phyloP scores from a whole-genome alignment of 2,113 vertebrate genomes.

The Onychorhynchus coronatus region DNA sequence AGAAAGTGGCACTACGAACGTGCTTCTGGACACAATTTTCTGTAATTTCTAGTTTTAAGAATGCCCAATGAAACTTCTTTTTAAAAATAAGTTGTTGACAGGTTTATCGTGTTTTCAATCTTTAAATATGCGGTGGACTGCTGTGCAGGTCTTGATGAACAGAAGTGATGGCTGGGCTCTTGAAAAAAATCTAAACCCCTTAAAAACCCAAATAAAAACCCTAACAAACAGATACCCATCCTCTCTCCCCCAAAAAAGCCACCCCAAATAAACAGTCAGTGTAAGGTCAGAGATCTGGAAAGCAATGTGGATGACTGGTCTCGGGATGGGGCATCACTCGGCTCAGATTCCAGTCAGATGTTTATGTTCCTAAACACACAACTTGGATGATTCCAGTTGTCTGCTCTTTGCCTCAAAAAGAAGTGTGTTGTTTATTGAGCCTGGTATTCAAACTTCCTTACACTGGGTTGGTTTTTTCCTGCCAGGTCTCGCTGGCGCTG shows the following conservation, averaged over 20 bases:
- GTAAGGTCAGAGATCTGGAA: neutral
- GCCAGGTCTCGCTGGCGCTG: conserved; percentile 81
- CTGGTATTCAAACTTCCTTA: neutral
- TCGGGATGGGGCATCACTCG: neutral
- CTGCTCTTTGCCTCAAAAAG: neutral
- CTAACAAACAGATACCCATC: neutral
- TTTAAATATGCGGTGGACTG: neutral
- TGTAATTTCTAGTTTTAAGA: neutral
- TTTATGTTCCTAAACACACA: neutral
- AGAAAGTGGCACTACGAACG: neutral
- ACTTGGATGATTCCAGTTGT: neutral
- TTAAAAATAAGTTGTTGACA: neutral
- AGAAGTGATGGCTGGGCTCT: neutral
- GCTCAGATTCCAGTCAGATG: neutral
- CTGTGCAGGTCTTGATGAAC: neutral
- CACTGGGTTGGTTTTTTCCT: neutral
- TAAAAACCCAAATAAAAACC: neutral
- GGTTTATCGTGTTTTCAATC: neutral
- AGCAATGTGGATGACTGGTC: neutral
- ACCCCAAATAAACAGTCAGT: neutral
- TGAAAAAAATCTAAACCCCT: neutral
- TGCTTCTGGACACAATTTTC: neutral
- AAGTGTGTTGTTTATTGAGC: neutral
- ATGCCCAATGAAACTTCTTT: neutral
- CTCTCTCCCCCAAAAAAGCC: neutral